A percentile compares a stretch with the other conserved stretches of the same genome.
Evolutionary conservation across 2,888 invertebrate species (phyloP).

Genomic region (Leucozona laternaria): DNA sequence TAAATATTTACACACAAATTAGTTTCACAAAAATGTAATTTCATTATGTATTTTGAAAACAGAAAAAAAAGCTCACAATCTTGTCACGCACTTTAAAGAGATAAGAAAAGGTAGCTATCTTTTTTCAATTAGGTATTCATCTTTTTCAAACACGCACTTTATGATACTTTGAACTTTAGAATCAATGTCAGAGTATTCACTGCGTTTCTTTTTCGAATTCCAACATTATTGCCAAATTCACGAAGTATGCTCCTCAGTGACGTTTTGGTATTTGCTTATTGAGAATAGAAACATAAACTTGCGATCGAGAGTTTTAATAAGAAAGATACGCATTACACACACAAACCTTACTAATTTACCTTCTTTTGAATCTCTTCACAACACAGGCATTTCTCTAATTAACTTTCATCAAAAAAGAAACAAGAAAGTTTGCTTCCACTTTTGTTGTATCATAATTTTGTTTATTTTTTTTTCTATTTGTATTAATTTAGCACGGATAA

Average conservation of each 20-base stretch:
- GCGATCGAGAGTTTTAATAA: slow-evolving; percentile 9
- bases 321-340: slow-evolving; percentile 23
- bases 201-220: neutral
- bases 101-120: slow-evolving; percentile 1
- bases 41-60: neutral
- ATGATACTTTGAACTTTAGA: neutral
- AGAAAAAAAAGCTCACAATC: slow-evolving; percentile 5
- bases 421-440: slow-evolving; percentile 35
- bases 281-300: slow-evolving; percentile 41
- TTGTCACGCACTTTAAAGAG: slow-evolving; percentile 33
- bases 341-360: slow-evolving; percentile 18
- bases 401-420: slow-evolving; percentile 52
- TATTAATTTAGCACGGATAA: slow-evolving; percentile 8
- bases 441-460: slow-evolving; percentile 4
- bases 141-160: neutral
- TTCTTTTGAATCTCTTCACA: slow-evolving; percentile 33
- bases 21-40: neutral
- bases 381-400: slow-evolving; percentile 41
- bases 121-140: neutral
- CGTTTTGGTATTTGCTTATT: neutral
- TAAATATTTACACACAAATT: slow-evolving; percentile 26
- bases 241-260: neutral
- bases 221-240: neutral
- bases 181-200: neutral
- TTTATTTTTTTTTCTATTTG: neutral